Conservation (phyloP, 2,113 vertebrate genomes). For the Alosa alosa region DNA sequence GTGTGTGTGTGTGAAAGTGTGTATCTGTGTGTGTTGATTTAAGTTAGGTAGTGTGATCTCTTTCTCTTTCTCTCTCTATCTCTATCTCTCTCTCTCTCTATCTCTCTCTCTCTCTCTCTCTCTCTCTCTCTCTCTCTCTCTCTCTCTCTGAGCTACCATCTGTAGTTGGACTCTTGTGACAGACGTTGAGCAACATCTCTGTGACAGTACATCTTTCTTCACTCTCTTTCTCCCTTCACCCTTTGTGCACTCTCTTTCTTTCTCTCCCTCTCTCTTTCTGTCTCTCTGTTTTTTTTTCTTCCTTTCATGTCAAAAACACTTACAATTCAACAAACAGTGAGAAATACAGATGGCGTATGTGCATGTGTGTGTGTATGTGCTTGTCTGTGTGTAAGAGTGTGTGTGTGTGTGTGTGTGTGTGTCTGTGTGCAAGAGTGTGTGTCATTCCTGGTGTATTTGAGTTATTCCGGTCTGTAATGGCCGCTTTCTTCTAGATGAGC, state of each 20-base stretch:
- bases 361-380: neutral
- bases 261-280: too few species aligned
- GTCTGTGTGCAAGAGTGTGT: neutral
- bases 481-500: slow-evolving; percentile 52
- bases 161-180: too few species aligned
- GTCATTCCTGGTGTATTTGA: slow-evolving; percentile 54
- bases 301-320: too few species aligned
- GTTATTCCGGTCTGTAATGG: neutral
- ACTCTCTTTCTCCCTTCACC: too few species aligned
- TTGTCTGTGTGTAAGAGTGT: neutral
- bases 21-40: neutral
- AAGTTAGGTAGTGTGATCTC: too few species aligned
- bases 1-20: neutral
- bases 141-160: neutral
- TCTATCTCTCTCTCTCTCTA: too few species aligned
- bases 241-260: too few species aligned
- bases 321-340: too few species aligned
- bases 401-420: neutral
- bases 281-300: too few species aligned
- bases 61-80: too few species aligned
- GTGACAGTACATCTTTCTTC: too few species aligned
- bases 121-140: neutral
- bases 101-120: neutral
- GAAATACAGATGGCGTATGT: neutral
- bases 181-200: too few species aligned